Evolutionary conservation across 2,797 vertebrate species (phyloP).

Genomic region (Botia almorhae): DNA sequence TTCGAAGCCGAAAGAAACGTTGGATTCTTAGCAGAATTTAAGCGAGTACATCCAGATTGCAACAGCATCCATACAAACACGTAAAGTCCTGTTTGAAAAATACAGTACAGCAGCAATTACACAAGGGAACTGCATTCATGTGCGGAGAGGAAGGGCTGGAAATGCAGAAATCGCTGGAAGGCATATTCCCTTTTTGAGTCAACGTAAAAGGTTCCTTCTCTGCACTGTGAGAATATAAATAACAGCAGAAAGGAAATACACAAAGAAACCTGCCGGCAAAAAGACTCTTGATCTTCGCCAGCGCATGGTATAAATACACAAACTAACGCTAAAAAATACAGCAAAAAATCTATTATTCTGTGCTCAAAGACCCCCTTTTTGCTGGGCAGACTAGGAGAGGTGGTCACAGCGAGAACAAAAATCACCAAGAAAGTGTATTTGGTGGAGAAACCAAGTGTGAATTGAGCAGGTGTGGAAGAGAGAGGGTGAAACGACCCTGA

Average conservation of each 20-base stretch:
- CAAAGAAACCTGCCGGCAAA: slow-evolving; percentile 51
- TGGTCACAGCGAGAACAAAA: slow-evolving; percentile 52
- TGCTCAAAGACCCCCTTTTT: slow-evolving; percentile 47
- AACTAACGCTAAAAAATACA: slow-evolving; percentile 17
- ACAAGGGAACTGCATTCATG: slow-evolving; percentile 31
- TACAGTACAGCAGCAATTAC: slow-evolving; percentile 38
- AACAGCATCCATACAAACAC: slow-evolving; percentile 21
- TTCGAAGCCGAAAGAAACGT: not conserved
- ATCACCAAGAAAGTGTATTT: slow-evolving; percentile 52
- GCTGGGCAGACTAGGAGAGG: slow-evolving; percentile 50
- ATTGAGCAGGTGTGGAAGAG: slow-evolving; percentile 17
- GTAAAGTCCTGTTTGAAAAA: slow-evolving; percentile 38
- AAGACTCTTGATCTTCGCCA: slow-evolving; percentile 60
- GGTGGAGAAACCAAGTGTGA: slow-evolving; percentile 27
- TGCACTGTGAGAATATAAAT: slow-evolving; percentile 45
- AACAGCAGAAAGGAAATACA: slow-evolving; percentile 28
- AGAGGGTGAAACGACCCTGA: slow-evolving; percentile 41
- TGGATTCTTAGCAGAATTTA: not conserved
- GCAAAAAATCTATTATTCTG: slow-evolving; percentile 42
- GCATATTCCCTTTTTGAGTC: slow-evolving; percentile 52
- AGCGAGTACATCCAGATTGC: not conserved
- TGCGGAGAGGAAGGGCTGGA: slow-evolving; percentile 32
- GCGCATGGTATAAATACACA: slow-evolving; percentile 57
- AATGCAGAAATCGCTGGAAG: slow-evolving; percentile 53
- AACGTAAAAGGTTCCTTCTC: slow-evolving; percentile 46